Base-by-base conservation (phyloP, 2,888 invertebrate genomes). In the Caenorhabditis drosophilae region DNA sequence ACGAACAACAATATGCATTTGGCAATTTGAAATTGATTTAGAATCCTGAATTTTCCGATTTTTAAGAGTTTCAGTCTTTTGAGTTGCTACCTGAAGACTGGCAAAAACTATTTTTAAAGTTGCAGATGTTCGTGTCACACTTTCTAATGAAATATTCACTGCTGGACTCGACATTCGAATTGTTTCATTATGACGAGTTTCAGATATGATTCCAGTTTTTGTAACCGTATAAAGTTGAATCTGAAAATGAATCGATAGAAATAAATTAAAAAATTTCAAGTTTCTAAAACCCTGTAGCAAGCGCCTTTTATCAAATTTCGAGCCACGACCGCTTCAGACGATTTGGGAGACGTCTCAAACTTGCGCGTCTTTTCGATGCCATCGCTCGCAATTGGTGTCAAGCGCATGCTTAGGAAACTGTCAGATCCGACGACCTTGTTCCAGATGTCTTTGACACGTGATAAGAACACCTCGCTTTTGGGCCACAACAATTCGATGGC, bases 191-290 rank as follows among this genome's bases (percentile, higher is more conserved):
- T 75, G 74, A 7, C 76, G 66, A 11, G 70, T 55, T 25, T 77
- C 75, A 4, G 82, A 83, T 9, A 83, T 78, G 44, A 82, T 82
- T 23, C 82, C 82, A 4, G 80, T 76, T 35, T 74, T 73, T 1
- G 82, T 82, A 0, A 82, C 82, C 7, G 82, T 81, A 67, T 80
- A 82, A 6, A 81, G 56, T 55, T 78, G 77, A 11, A 79, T 60
- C 76, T 75, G 42, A 23, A 66, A 55, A 23, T 18, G n/a, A 20
- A 23, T 20, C 15, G n/a, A 4, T 36, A 36, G 7, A 12, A n/a
- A 12, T 36, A n/a, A 44, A 27, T 47, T 16, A 6, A 31, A 45
- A 25, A 9, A n/a, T 18, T 7, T 15, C 16, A n/a, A 12, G 15
- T 36, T 3, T n/a, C n/a, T n/a, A n/a, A n/a, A n/a, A 80, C 78